phyloP scores from a whole-genome alignment of 2,113 vertebrate species.

The Neodontobutis hainanensis region DNA sequence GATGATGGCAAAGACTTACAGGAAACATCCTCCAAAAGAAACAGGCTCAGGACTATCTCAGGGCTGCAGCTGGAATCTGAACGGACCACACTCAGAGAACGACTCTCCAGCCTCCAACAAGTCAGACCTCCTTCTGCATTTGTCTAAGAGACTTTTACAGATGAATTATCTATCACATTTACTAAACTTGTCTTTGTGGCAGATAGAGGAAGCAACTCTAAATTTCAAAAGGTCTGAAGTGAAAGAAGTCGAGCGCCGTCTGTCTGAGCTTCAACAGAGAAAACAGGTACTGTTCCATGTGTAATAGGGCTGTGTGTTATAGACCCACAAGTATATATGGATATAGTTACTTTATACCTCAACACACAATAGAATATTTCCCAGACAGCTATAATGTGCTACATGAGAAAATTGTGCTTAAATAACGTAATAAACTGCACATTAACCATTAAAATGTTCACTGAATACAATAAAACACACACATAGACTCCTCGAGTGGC shows the following conservation, averaged over 20 bases:
- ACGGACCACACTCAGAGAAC: conserved; percentile 38
- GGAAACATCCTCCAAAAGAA: conserved; percentile 24
- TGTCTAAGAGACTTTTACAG: background rate
- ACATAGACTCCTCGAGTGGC: too few species aligned
- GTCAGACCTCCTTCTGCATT: conserved; percentile 16
- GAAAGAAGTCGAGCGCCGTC: conserved; percentile 54
- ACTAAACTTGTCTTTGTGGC: conserved; percentile 17
- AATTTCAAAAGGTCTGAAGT: conserved; percentile 60
- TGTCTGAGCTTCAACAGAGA: conserved; percentile 55
- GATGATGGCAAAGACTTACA: conserved; percentile 43
- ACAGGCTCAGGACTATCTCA: background rate
- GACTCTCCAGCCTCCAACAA: conserved; percentile 36
- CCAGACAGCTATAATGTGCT: too few species aligned
- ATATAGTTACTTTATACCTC: too few species aligned
- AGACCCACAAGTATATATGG: too few species aligned
- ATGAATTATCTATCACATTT: background rate
- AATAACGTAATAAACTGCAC: too few species aligned
- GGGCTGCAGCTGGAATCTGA: conserved; percentile 27
- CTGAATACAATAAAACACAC: too few species aligned
- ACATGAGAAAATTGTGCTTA: too few species aligned
- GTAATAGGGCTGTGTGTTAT: too few species aligned
- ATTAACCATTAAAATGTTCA: too few species aligned
- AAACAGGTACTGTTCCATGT: conserved; percentile 61
- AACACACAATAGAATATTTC: too few species aligned
- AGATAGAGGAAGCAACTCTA: conserved; percentile 58